phyloP scores from a whole-genome alignment of 2,888 invertebrate genomes.

The Timandra comae region DNA sequence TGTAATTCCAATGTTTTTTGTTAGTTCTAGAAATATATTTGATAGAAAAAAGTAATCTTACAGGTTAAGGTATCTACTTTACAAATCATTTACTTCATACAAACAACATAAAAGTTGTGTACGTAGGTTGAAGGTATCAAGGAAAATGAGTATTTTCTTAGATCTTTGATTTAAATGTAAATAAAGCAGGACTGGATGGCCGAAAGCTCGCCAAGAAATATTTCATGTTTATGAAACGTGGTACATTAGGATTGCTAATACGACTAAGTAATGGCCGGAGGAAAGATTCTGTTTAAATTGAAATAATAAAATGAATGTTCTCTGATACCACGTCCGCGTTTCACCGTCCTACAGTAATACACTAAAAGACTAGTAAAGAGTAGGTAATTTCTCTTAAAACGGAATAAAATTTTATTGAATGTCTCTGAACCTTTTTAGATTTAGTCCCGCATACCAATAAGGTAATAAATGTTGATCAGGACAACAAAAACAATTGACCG shows the following conservation, averaged over 20 bases:
- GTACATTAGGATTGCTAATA: constrained; percentile 11
- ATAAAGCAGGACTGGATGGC: constrained; percentile 32
- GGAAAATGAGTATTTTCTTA: constrained; percentile 19
- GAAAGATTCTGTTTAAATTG: too few species aligned
- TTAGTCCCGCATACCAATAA: constrained; percentile 65
- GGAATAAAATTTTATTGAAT: constrained; percentile 59
- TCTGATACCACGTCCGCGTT: too few species aligned
- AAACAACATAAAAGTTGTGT: too few species aligned
- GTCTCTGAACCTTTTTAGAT: constrained; percentile 54
- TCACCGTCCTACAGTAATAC: constrained; percentile 4
- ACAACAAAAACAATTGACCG: constrained; percentile 59
- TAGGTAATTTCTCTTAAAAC: constrained; percentile 42
- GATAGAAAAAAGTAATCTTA: too few species aligned
- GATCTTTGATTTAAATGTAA: constrained; percentile 46
- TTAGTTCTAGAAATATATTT: too few species aligned
- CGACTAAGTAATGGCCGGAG: constrained; percentile 1
- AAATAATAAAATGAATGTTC: too few species aligned
- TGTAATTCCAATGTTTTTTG: too few species aligned
- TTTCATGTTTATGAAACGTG: constrained; percentile 39
- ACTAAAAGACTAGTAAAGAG: constrained; percentile 19
- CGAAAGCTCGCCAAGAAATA: constrained; percentile 30
- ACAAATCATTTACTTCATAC: too few species aligned
- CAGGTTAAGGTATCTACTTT: too few species aligned
- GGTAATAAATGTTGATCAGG: constrained; percentile 66
- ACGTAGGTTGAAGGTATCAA: constrained; percentile 1